Base-by-base conservation (phyloP, 2,888 invertebrate genomes). In the Drosophila setosimentum region DNA sequence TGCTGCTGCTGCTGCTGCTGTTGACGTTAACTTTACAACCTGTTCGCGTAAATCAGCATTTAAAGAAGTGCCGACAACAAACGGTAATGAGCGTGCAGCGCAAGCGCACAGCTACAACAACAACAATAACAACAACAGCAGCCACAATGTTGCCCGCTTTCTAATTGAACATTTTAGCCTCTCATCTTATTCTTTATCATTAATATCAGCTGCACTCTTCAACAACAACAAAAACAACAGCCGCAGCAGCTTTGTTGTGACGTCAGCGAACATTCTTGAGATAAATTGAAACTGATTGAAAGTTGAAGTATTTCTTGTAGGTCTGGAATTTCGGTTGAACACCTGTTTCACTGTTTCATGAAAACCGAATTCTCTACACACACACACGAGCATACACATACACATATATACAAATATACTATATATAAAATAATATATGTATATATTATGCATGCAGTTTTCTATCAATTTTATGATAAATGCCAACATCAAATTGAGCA, bases 21-120 rank as follows among this genome's bases (percentile, higher is more conserved):
- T 49, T 49, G 74, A 59, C 45, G 78, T 68, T 68, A 66, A 66
- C 73, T 73, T 80, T 79, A 82, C 87, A 88, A 90, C 87, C 90
- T 90, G 88, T 89, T 88, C 78, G 83, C 77, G 73, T 76, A 73
- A 86, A 83, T 76, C 80, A 79, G 76, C 72, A 73, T 72, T 87
- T 87, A 81, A 84, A 90, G 80, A 88, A 87, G 69, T 82, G 82
- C 83, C 89, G 78, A 86, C 78, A 86, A 78, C 71, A 71, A 81
- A 84, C 82, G 84, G 82, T 83, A 87, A 87, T 83, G 82, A 84
- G 82, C 73, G 73, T 75, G 75, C 73, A 82, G 77, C 71, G 62
- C 62, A 76, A 69, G 67, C 59, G 30, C 69, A 59, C 51, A 42
- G 40, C n/a, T 11, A 42, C 40, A n/a, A 21, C 24, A 45, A 16